Base-by-base conservation (phyloP, 2,888 invertebrate genomes). In the Chesias legatella region DNA sequence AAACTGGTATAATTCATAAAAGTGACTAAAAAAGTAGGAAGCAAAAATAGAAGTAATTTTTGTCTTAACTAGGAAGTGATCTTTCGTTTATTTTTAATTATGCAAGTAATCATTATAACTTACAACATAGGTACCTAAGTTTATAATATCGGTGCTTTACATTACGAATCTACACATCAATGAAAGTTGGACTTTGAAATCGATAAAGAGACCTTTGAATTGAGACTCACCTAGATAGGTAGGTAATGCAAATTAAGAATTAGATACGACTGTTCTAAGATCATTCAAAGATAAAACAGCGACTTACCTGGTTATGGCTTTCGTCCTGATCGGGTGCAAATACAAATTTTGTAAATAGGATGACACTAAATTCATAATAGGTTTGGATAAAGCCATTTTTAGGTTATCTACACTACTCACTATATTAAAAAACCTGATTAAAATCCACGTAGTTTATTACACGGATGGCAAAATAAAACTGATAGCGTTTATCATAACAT, bases 271-370 rank as follows among this genome's bases (percentile, higher is more conserved):
- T 41, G 27, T 11, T 34, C 25, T 5, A 22, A n/a, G n/a, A 5
- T 22, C 21, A 30, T 29, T 30, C 90, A 75, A 33, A 9, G 50
- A 46, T 35, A 41, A 36, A 48, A 39, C 32, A 33, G 10, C 6
- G 36, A 42, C 79, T 88, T 88, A 95, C 95, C 94, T 94, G 43
- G 94, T 94, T 35, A 95, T 79, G 23, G 94, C 92, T 86, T 94
- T 94, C 1, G 95, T 95, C 68, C 91, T 91, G 36, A 95, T 86
- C 0, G 95, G 95, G 77, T 93, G 90, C 47, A 90, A 90, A 68
- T 94, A 94, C 32, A 95, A 84, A 67, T 93, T 93, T 58, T 92
- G 91, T 63, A 95, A 90, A 79, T 95, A 95, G 25, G 91, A 90
- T 33, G 92, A 91, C 21, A 94, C 63, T 35, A 94, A 80, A 58